phyloP scores from a whole-genome alignment of 2,888 invertebrate species.

The Macrostomum cliftonense region DNA sequence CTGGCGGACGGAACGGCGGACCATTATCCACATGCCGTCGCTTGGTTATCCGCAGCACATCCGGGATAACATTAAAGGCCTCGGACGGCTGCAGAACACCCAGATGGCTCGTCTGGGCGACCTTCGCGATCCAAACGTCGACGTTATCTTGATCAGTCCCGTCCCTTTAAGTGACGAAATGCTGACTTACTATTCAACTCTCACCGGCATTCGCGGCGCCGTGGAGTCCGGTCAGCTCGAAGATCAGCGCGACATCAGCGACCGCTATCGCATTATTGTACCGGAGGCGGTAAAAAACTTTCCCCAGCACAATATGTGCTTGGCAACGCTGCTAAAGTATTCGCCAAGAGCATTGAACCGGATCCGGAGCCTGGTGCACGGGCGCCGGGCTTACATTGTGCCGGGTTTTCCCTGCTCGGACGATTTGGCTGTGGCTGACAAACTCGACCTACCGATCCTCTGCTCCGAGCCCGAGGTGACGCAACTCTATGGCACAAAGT shows the following conservation, averaged over 20 bases:
- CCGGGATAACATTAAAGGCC: constrained; percentile 25
- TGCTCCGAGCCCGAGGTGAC: constrained; percentile 32
- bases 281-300: constrained; percentile 36
- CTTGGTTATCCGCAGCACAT: constrained; percentile 29
- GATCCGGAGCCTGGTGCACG: constrained; percentile 30
- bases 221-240: constrained; percentile 30
- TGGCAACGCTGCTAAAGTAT: constrained; percentile 34
- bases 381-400: constrained; percentile 32
- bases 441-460: constrained; percentile 29
- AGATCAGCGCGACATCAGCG: constrained; percentile 24
- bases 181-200: constrained; percentile 33
- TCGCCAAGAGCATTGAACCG: constrained; percentile 29
- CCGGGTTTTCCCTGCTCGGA: constrained; percentile 31
- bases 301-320: constrained; percentile 35
- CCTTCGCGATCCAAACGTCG: constrained; percentile 35
- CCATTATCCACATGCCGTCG: constrained; percentile 34
- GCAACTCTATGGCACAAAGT: constrained; percentile 34
- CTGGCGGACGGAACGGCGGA: constrained; percentile 24
- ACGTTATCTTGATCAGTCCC: constrained; percentile 35
- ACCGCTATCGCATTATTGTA: constrained; percentile 32
- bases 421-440: constrained; percentile 31
- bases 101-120: constrained; percentile 37
- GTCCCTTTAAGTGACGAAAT: constrained; percentile 35
- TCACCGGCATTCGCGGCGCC: constrained; percentile 30
- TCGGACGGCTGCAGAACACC: constrained; percentile 29